Base-by-base conservation (phyloP, 92 coral and sea anemone genomes). In the Phymanthus crucifer region DNA sequence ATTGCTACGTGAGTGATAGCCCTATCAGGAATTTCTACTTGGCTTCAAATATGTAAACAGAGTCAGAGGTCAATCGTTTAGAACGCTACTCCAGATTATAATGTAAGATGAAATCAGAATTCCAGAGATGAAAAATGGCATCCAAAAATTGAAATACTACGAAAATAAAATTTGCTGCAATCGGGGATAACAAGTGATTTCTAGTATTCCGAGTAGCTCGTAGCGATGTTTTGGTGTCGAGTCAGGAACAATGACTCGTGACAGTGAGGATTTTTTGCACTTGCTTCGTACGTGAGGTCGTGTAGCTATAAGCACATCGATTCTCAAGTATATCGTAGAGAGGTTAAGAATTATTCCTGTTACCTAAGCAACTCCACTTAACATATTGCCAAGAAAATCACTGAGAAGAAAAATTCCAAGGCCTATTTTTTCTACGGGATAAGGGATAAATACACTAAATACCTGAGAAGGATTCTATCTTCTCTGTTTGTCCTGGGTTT, bases 51-150 rank as follows among this genome's bases (percentile, higher is more conserved):
- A 71, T 40, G 75, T 71, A 71, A 71, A 71, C 75, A 71, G 26
- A 71, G 56, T 35, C 75, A 71, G 40, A 71, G 75, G 75, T 71
- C 75, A 45, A 71, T 19, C 40, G 27, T 71, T 71, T 35, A 45
- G 75, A 40, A 71, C n/a, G 6, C 31, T 71, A 40, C 75, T 71
- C 13, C 33, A 40, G 48, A 13, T 21, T 18, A n/a, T 38, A 36
- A 71, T 38, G 10, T 13, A 12, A 23, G 47, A 40, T 45, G 56
- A 71, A 1, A 40, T 26, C 32, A 23, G n/a, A 71, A 71, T 71
- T 71, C 75, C 75, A 71, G 75, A 71, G 75, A 1, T 10, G 14
- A 13, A 40, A 71, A 40, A 36, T 71, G n/a, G n/a, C 13, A 43
- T 43, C 2, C 14, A 43, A 43, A 43, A 17, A 10, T 17, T 17